Evolutionary conservation across 2,797 vertebrate species (phyloP).

Genomic region (Poeciliopsis turneri): DNA sequence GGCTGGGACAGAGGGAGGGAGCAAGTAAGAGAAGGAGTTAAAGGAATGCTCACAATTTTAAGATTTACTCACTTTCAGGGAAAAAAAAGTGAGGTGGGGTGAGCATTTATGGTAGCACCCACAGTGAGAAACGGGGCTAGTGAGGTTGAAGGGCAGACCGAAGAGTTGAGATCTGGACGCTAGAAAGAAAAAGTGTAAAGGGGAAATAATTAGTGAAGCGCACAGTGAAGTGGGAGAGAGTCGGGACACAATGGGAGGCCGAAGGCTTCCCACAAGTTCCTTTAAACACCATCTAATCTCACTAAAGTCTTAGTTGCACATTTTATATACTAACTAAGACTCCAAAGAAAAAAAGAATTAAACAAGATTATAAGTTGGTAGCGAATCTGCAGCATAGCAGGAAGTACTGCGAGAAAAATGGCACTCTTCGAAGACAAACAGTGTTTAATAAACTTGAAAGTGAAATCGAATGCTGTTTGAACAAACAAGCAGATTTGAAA

Average conservation of each 20-base stretch:
- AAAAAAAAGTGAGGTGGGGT: constrained; percentile 54
- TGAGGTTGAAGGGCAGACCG: constrained; percentile 65
- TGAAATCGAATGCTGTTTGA: constrained; percentile 66
- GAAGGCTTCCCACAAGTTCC: constrained; percentile 51
- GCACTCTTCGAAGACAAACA: constrained; percentile 60
- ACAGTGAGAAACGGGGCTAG: constrained; percentile 47
- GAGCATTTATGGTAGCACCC: constrained; percentile 55
- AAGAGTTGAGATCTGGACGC: constrained; percentile 62
- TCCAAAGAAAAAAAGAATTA: constrained; percentile 43
- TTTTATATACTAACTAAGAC: constrained; percentile 55
- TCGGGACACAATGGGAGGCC: constrained; percentile 66
- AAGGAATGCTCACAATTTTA: constrained; percentile 66
- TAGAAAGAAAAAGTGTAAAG: constrained; percentile 63
- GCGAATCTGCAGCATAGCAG: constrained; percentile 46
- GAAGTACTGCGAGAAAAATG: constrained; percentile 35
- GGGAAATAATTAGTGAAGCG: constrained; percentile 67
- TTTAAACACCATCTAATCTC: constrained; percentile 68
- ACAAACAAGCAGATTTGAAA: constrained; percentile 63
- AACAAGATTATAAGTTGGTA: constrained; percentile 65
- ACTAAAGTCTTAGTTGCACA: constrained; percentile 64
- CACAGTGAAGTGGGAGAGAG: constrained; percentile 52
- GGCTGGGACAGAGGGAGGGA: constrained; percentile 68
- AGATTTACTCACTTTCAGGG: constrained; percentile 60
- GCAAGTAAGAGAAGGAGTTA: constrained; percentile 70
- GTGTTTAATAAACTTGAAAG: constrained; percentile 66